phyloP scores from a whole-genome alignment of 2,797 vertebrate genomes.

The Bradypus variegatus region DNA sequence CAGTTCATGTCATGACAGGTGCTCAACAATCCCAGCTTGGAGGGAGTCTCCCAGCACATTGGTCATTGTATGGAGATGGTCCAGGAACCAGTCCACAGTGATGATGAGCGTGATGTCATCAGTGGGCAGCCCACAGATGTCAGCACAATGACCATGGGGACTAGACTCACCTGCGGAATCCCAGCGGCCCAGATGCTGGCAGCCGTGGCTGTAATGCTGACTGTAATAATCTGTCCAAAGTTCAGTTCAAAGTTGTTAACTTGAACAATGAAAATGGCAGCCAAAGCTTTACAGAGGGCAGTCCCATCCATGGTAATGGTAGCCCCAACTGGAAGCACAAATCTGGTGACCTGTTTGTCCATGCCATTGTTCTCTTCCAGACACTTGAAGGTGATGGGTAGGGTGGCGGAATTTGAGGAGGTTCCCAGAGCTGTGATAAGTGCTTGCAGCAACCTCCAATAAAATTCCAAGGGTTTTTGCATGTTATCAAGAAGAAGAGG shows the following conservation, averaged over 20 bases:
- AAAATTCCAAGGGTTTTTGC: conserved; percentile 71
- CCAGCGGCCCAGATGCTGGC: conserved; percentile 97
- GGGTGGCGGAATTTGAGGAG: conserved; percentile 95
- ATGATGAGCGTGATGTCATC: conserved; percentile 99
- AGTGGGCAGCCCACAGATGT: conserved; percentile 96
- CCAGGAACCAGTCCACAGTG: conserved; percentile 98
- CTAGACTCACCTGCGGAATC: conserved; percentile 95
- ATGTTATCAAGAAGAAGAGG: too few relatives aligned
- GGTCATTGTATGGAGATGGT: conserved; percentile 94
- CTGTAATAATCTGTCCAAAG: conserved; percentile 97
- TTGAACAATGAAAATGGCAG: conserved; percentile 97
- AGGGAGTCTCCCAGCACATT: conserved; percentile 96
- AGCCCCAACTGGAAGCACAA: conserved; percentile 92
- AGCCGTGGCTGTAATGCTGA: conserved; percentile 97
- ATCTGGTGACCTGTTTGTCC: conserved; percentile 92
- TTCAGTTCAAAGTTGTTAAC: conserved; percentile 98
- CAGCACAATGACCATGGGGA: conserved; percentile 98
- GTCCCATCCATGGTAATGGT: conserved; percentile 99
- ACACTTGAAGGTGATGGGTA: conserved; percentile 96
- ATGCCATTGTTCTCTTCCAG: conserved; percentile 94
- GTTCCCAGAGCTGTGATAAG: conserved; percentile 93
- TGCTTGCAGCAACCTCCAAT: conserved; percentile 92
- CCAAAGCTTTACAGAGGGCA: conserved; percentile 94
- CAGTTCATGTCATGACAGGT: conserved; percentile 91
- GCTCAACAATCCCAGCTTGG: conserved; percentile 95